Base-by-base conservation (phyloP, 35 echinoderm and acorn worm species). In the Chiridota heheva region DNA sequence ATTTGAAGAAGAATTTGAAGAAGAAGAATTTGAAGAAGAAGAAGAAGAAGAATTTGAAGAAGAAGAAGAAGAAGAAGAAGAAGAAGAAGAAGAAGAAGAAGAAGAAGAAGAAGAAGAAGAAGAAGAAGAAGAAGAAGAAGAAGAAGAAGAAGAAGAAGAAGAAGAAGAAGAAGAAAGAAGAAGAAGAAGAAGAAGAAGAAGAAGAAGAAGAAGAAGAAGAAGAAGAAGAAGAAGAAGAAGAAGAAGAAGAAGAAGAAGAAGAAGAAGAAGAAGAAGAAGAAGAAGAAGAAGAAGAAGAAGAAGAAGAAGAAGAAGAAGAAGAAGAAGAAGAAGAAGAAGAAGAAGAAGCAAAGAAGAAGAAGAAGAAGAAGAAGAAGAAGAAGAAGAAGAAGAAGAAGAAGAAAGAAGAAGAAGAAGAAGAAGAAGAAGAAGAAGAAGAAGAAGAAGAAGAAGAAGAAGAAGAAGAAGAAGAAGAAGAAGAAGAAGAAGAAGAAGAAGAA, bases 231-330 rank as follows among this genome's bases (percentile, higher is more conserved):
- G 22, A 24, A 26, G 22, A 32, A 63, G 34, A 32, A 26, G 22
- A 32, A 10, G 22, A 32, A 26, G 22, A 32, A 63, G 34, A 32
- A 26, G 22, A 32, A 63, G 34, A 32, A 26, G 22, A 24, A 27
- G 60, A 24, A 27, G 5, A n/a, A n/a, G n/a, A n/a, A n/a, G n/a
- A n/a, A 32, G 25, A 63, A 64, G 60, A 64, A 64, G 60, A 64
- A 64, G 60, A 64, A 64, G 60, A 64, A 64, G 60, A 64, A 64
- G 60, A 64, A 64, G 60, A 64, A 64, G 60, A 64, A 64, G 60
- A 64, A 64, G 60, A 64, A 64, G 60, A 64, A 64, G 60, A 64
- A 64, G 60, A 64, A 64, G 60, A 64, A 64, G 60, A 64, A 64
- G 8, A 64, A 64, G 60, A 64, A 29, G 8, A 64, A 64, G 60